phyloP scores from a whole-genome alignment of 2,797 vertebrate species.

The Alcedo quadribrachys region DNA sequence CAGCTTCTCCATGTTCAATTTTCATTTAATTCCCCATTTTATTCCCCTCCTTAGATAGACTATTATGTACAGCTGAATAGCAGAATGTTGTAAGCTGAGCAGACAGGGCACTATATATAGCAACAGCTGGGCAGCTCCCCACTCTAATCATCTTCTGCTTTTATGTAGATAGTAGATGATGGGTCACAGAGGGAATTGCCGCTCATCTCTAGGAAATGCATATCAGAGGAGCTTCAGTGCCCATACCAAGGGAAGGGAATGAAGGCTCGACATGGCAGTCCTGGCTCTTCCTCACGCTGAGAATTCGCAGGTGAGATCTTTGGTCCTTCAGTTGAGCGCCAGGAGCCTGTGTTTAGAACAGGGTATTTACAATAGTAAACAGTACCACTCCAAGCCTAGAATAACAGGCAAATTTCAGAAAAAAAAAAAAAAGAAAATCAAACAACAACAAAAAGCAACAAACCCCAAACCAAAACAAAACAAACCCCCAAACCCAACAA shows the following conservation, averaged over 20 bases:
- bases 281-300: background rate
- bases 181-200: slow-evolving; percentile 21
- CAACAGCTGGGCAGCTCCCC: background rate
- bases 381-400: background rate
- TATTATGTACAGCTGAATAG: slow-evolving; percentile 34
- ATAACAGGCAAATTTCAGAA: background rate
- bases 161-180: slow-evolving; percentile 34
- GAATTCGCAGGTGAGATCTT: background rate
- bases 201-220: slow-evolving; percentile 14
- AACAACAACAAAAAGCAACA: no score
- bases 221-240: slow-evolving; percentile 26
- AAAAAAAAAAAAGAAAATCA: background rate
- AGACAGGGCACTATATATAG: slow-evolving; percentile 23
- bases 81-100: slow-evolving; percentile 12
- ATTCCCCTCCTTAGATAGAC: background rate
- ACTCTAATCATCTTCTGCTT: slow-evolving; percentile 40
- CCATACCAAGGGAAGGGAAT: slow-evolving; percentile 1
- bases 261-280: background rate
- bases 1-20: background rate
- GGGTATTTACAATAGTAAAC: background rate
- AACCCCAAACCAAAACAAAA: no score
- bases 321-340: background rate
- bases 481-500: no score
- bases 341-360: background rate
- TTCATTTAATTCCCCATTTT: slow-evolving; percentile 17